Conservation (phyloP, 2,113 vertebrate genomes). For the Falco punctatus region DNA sequence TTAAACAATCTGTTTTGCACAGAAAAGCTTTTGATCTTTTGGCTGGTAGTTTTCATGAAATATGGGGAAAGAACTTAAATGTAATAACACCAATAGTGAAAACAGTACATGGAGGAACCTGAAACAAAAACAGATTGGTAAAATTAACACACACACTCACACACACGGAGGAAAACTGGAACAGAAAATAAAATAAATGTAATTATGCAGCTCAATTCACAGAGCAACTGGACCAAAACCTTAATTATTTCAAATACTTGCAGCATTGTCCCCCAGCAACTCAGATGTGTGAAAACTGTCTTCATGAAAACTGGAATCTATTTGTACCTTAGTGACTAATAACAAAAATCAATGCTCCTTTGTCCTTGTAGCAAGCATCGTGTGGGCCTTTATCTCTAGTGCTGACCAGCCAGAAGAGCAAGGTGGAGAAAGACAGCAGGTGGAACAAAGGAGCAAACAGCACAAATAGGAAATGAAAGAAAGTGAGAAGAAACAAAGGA, state of each 20-base stretch:
- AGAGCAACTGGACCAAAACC: conserved; percentile 1
- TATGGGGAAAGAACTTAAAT: conserved; percentile 72
- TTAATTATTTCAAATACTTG: conserved; percentile 44
- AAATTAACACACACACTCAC: not conserved
- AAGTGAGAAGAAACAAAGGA: not conserved
- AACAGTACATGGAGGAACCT: conserved; percentile 37
- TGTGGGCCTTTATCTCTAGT: not conserved
- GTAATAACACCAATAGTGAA: conserved; percentile 65
- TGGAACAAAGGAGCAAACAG: not conserved
- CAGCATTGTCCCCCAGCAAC: not conserved
- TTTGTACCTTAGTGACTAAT: not conserved
- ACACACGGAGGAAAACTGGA: not conserved
- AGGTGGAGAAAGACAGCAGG: not conserved
- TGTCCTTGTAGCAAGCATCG: not conserved
- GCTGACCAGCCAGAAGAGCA: not conserved
- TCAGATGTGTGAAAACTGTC: conserved; percentile 16
- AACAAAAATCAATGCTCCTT: conserved; percentile 14
- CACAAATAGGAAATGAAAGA: conserved; percentile 10
- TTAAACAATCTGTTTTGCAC: conserved; percentile 70
- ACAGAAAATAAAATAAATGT: conserved; percentile 44
- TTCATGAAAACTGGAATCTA: not conserved
- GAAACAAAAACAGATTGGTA: conserved; percentile 35
- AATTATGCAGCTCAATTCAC: conserved; percentile 37
- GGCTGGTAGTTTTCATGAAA: conserved; percentile 73
- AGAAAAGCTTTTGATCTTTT: conserved; percentile 70